Conservation (phyloP, 2,113 vertebrate genomes). For the Emydura subglobosa region DNA sequence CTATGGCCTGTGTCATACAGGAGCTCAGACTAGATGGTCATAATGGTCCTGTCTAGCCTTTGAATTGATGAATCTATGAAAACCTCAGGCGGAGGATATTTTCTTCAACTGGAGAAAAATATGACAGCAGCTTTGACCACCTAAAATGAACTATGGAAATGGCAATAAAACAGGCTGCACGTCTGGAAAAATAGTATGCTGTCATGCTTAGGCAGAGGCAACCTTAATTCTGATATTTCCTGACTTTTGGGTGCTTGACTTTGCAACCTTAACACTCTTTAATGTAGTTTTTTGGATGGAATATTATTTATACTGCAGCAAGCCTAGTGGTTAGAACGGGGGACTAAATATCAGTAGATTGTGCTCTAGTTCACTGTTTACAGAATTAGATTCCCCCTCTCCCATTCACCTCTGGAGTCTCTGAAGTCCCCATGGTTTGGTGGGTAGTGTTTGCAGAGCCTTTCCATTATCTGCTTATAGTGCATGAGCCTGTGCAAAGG, state of each 20-base stretch:
- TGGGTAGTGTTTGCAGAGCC: slow-evolving; percentile 94
- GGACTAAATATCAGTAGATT: neutral
- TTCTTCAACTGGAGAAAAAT: neutral
- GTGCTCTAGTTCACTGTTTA: neutral
- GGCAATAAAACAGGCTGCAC: neutral
- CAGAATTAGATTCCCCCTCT: neutral
- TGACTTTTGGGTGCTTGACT: neutral
- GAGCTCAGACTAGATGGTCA: neutral
- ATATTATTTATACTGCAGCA: neutral
- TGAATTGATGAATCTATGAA: neutral
- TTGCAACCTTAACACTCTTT: neutral
- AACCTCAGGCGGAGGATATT: neutral
- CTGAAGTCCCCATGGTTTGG: slow-evolving; percentile 91
- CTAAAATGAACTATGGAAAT: neutral
- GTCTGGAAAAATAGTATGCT: neutral
- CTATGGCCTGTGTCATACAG: neutral
- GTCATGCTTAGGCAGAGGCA: neutral
- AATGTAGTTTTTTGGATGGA: neutral
- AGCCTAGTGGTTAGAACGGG: neutral
- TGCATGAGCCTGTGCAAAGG: slow-evolving; percentile 96
- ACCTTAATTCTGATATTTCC: neutral
- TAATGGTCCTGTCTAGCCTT: neutral
- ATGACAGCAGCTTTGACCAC: neutral
- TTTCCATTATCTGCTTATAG: slow-evolving; percentile 97
- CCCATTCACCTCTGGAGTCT: slow-evolving; percentile 91